A percentile compares a stretch with the other conserved stretches of the same genome.
Evolutionary conservation across 1,140 invertebrate species (phyloP).

Genomic region (Myzus persicae): DNA sequence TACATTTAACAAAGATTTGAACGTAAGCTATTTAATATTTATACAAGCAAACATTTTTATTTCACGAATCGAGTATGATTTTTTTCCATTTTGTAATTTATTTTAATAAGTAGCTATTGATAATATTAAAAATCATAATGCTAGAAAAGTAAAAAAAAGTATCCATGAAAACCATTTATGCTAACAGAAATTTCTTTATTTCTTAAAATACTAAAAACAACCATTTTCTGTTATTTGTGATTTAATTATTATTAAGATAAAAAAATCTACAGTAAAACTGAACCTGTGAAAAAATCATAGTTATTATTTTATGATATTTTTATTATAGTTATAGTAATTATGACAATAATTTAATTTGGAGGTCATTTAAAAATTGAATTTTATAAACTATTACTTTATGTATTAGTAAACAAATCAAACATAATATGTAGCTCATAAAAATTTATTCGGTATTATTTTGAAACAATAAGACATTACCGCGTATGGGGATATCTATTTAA

Average conservation of each 20-base stretch:
- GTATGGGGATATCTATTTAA: too few relatives aligned
- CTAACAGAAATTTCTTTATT: not conserved
- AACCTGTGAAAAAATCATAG: too few relatives aligned
- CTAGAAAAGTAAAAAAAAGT: not conserved
- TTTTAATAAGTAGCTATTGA: not conserved
- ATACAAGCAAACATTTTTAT: not conserved
- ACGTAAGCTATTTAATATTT: not conserved
- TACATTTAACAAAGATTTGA: not conserved
- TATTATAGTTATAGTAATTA: too few relatives aligned
- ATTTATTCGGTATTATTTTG: not conserved
- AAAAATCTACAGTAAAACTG: too few relatives aligned
- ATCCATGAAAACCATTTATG: not conserved
- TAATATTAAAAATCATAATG: not conserved
- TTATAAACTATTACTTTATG: too few relatives aligned
- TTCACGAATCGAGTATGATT: not conserved
- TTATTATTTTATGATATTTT: too few relatives aligned
- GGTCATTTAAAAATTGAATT: not conserved
- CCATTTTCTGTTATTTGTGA: not conserved
- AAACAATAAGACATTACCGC: not conserved
- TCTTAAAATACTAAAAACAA: not conserved
- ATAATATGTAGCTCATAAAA: not conserved
- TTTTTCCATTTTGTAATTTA: not conserved
- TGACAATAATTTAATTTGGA: too few relatives aligned
- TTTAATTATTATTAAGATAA: not conserved
- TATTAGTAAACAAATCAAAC: not conserved